These are phyloP conservation scores for Rhaphigaster nebulosa DNA, from an alignment of 2,888 invertebrate genomes.

Conservation along the genomic window DNA sequence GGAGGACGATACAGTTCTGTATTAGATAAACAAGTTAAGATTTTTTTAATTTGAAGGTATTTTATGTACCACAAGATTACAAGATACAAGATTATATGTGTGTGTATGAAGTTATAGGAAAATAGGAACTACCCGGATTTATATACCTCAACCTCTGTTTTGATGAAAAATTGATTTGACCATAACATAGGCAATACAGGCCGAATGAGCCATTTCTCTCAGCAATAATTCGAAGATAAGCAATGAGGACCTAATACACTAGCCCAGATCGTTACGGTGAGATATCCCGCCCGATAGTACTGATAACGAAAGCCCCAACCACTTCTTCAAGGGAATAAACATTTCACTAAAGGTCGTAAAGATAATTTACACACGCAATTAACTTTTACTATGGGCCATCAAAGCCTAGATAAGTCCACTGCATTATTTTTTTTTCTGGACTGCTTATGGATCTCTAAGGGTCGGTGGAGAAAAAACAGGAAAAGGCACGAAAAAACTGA, in stretches of 20 bases:
- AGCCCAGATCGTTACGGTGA: background rate
- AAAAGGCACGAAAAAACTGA: background rate
- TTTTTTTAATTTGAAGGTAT: too few species aligned
- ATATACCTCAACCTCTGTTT: background rate
- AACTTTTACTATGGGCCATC: slow-evolving; percentile 40
- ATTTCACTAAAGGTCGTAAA: slow-evolving; percentile 37
- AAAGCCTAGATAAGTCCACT: slow-evolving; percentile 1
- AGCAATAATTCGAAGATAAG: background rate
- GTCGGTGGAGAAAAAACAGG: background rate
- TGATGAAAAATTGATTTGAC: background rate
- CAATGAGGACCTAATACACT: background rate
- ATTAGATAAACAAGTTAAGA: too few species aligned
- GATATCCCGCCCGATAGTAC: background rate
- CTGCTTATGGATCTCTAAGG: background rate
- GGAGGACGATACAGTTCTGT: too few species aligned
- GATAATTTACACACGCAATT: slow-evolving; percentile 40
- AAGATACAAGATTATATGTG: too few species aligned
- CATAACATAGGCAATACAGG: background rate
- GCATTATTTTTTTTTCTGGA: background rate
- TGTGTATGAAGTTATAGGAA: background rate
- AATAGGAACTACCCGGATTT: background rate
- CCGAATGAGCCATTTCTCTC: background rate
- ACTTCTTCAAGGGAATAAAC: slow-evolving; percentile 15
- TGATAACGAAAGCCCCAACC: background rate
- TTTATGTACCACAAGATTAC: too few species aligned